Conservation (phyloP, 1,140 invertebrate species). For the Philotrypesis tridentata region DNA sequence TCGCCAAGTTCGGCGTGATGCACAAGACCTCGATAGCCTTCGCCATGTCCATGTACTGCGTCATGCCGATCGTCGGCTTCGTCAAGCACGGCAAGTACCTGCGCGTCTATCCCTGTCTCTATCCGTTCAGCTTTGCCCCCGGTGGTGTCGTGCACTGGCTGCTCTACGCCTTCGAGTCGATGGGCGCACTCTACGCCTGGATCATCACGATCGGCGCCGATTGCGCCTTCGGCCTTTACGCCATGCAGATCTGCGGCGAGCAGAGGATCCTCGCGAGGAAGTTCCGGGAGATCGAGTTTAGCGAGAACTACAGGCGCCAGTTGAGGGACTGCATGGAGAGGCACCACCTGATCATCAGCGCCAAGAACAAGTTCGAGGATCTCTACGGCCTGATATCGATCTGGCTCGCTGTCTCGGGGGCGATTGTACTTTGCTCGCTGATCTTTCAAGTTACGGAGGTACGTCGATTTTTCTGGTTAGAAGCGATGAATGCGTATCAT, state of each 20-base stretch:
- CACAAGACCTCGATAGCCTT: too few species aligned
- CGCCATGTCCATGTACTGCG: too few species aligned
- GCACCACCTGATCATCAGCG: neutral
- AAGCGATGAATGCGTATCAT: too few species aligned
- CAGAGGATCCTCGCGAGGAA: neutral
- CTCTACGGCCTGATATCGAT: neutral
- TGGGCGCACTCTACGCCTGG: neutral
- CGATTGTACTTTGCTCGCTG: neutral
- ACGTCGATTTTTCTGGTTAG: too few species aligned
- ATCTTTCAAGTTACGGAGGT: neutral
- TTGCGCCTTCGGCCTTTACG: neutral
- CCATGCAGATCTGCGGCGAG: neutral
- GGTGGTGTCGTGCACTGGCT: conserved; percentile 8
- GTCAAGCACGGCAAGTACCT: conserved; percentile 17
- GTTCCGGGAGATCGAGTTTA: neutral
- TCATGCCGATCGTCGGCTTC: too few species aligned
- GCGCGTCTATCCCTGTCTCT: neutral
- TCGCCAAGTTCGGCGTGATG: too few species aligned
- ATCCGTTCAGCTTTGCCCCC: conserved; percentile 22
- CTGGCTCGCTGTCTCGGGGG: neutral
- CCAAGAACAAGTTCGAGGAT: neutral
- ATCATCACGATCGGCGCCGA: neutral
- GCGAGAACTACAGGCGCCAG: neutral
- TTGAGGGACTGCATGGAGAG: neutral
- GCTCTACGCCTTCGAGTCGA: neutral